phyloP scores from a whole-genome alignment of 2,113 vertebrate genomes.

The Protobothrops flavoviridis region DNA sequence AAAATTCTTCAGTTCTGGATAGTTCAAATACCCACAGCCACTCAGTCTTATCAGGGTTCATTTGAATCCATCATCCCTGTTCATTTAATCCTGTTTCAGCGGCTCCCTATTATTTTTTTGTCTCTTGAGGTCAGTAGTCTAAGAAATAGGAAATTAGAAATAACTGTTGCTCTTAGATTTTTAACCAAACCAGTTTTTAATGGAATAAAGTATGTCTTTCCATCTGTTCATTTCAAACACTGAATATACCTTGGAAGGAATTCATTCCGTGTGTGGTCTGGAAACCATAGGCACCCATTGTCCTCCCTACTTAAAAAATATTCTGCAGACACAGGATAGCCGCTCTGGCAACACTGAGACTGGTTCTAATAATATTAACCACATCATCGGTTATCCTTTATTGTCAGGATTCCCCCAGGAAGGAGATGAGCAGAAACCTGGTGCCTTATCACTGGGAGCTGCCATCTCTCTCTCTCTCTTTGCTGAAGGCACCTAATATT shows the following conservation, averaged over 20 bases:
- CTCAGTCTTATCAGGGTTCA: background rate
- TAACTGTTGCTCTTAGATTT: background rate
- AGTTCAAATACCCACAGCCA: background rate
- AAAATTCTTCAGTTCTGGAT: background rate
- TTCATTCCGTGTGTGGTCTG: background rate
- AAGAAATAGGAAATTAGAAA: background rate
- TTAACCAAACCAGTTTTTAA: background rate
- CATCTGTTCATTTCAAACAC: background rate
- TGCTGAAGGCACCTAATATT: background rate
- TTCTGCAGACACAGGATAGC: background rate
- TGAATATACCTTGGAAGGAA: background rate
- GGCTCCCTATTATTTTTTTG: background rate
- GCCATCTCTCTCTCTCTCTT: background rate
- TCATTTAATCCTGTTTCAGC: background rate
- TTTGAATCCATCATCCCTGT: background rate
- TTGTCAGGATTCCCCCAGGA: background rate
- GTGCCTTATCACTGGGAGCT: background rate
- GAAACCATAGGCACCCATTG: background rate
- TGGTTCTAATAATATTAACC: background rate
- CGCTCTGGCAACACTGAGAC: background rate
- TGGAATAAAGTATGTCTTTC: background rate
- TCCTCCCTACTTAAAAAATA: background rate
- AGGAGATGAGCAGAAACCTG: background rate
- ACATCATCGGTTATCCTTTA: background rate
- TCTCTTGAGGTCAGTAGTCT: background rate